Base-by-base conservation (phyloP, 2,888 invertebrate species). In the Nesidiocoris tenuis region DNA sequence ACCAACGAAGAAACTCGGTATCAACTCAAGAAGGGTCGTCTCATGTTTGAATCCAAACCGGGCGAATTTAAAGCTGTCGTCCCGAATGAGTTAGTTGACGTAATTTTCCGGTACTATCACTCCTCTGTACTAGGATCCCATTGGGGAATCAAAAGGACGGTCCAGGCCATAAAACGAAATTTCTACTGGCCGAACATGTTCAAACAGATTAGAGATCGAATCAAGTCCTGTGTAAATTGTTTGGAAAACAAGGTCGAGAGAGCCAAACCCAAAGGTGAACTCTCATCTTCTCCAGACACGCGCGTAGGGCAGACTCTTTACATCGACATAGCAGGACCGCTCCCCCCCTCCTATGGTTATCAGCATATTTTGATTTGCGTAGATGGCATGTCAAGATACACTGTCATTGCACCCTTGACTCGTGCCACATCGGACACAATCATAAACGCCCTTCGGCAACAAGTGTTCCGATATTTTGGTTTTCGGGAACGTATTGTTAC, bases 71-170 rank as follows among this genome's bases (percentile, higher is more conserved):
- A 39, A 9, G 65, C 65, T 1, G 65, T 65, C 23, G 65, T 65
- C 17, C 65, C 65, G 9, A 18, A 24, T 9, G 2, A 24, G 16
- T 65, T 65, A n/a, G 17, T 65, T 24, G 65, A 65, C 23, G 23
- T 19, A 16, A n/a, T 65, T 24, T 65, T 65, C 25, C 23, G 39
- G 17, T 65, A 65, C 17, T 59, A 59, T 19, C 65, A 65, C 19
- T 2, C 23, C 3, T 65, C 65, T 16, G 9, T 12, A 2, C 16
- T 65, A 17, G 65, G 65, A 1, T 1, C 66, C 1, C 66, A 66
- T 39, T 67, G 67, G 67, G 67, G 67, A 5, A 55, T 67, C 54
- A 65, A 65, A 65, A 12, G 65, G 23, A 65, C 65, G 24, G 65
- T n/a, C 5, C 25, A 65, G 2, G 65, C 65, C 1, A 25, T 65